Conservation (phyloP, 2,113 vertebrate genomes). For the Calyptommatus sinebrachiatus region DNA sequence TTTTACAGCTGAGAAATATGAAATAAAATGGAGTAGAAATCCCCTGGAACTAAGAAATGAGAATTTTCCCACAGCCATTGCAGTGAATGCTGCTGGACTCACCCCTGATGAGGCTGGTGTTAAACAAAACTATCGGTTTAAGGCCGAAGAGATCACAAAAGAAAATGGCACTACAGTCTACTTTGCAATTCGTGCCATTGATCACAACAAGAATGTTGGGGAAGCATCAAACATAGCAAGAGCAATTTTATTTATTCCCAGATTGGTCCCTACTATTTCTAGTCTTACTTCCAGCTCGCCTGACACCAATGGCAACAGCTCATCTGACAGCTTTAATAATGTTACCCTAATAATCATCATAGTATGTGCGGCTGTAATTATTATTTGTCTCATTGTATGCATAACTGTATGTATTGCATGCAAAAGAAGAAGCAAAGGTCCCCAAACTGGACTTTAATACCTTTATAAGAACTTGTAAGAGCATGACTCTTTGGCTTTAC, state of each 20-base stretch:
- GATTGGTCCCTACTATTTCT: not conserved
- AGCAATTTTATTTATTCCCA: slow-evolving; percentile 38
- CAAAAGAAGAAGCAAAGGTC: slow-evolving; percentile 9
- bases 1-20: slow-evolving; percentile 65
- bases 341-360: not conserved
- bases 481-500: not conserved
- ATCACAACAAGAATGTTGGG: slow-evolving; percentile 43
- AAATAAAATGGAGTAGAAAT: slow-evolving; percentile 63
- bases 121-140: slow-evolving; percentile 59
- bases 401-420: slow-evolving; percentile 33
- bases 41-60: slow-evolving; percentile 35
- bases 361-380: slow-evolving; percentile 15
- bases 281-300: not conserved
- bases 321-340: not conserved
- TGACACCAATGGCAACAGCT: not conserved
- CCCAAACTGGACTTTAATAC: slow-evolving; percentile 24
- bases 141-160: slow-evolving; percentile 33
- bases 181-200: slow-evolving; percentile 53
- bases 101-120: slow-evolving; percentile 49
- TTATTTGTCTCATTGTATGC: slow-evolving; percentile 31
- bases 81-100: slow-evolving; percentile 54
- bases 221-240: slow-evolving; percentile 64
- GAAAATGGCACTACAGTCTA: slow-evolving; percentile 56
- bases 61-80: slow-evolving; percentile 47
- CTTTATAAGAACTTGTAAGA: not conserved